Evolutionary conservation across 1,140 invertebrate species (phyloP).

Genomic region (Drosophila sulfurigaster): DNA sequence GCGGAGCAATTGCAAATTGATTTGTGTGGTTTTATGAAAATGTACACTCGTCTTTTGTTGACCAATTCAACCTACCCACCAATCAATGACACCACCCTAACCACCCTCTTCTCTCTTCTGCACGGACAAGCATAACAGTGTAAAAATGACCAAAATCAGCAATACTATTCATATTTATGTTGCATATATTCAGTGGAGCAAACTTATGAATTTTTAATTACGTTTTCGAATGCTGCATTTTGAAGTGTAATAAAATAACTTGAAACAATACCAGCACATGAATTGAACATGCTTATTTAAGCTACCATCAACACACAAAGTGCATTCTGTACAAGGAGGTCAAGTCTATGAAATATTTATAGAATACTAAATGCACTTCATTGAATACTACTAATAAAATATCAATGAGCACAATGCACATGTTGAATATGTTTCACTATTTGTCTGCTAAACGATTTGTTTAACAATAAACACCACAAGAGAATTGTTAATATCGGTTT

Average conservation of each 20-base stretch:
- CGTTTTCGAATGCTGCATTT: constrained; percentile 51
- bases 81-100: background rate
- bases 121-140: constrained; percentile 24
- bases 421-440: background rate
- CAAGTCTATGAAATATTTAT: constrained; percentile 9
- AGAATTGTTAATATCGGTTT: background rate
- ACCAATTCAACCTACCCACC: background rate
- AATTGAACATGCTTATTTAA: constrained; percentile 6
- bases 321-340: constrained; percentile 1
- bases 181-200: constrained; percentile 45
- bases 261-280: constrained; percentile 13
- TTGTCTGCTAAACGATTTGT: constrained; percentile 4
- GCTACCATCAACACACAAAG: background rate
- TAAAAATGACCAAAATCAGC: constrained; percentile 22
- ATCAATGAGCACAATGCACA: background rate
- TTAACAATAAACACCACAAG: background rate
- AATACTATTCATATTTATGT: constrained; percentile 28
- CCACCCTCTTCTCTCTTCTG: background rate
- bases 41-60: constrained; percentile 7
- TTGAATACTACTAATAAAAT: constrained; percentile 3
- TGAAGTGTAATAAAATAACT: constrained; percentile 27
- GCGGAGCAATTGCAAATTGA: constrained; percentile 68
- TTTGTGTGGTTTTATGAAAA: constrained; percentile 71
- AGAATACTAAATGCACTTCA: constrained; percentile 3
- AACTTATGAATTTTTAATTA: constrained; percentile 66